Evolutionary conservation across 2,113 vertebrate genomes (phyloP).

Genomic region (Pao palembangensis): DNA sequence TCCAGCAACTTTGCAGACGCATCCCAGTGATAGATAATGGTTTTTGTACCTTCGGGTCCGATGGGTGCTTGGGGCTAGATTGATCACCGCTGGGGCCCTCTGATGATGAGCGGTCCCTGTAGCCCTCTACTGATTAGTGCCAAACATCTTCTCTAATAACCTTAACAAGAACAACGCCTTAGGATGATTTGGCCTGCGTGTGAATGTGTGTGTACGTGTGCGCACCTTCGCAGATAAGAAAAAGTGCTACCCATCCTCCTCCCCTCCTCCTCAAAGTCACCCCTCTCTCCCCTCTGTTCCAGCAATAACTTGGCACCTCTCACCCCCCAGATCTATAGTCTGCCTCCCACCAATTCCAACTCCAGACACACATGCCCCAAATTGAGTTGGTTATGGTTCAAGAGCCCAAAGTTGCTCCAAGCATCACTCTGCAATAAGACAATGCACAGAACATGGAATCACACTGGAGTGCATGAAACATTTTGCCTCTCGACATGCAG

Average conservation of each 20-base stretch:
- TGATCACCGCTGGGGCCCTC: slow-evolving; percentile 89
- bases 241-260: slow-evolving; percentile 62
- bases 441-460: slow-evolving; percentile 45
- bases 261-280: slow-evolving; percentile 72
- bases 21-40: slow-evolving; percentile 24
- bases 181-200: slow-evolving; percentile 60
- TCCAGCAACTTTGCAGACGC: slow-evolving; percentile 6
- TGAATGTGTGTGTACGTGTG: slow-evolving; percentile 12
- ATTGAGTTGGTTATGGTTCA: slow-evolving; percentile 69
- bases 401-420: slow-evolving; percentile 57
- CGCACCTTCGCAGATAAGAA: slow-evolving; percentile 34
- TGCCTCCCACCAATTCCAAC: slow-evolving; percentile 4
- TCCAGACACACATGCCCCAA: slow-evolving; percentile 26
- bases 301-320: slow-evolving; percentile 45
- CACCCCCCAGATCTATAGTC: slow-evolving; percentile 6
- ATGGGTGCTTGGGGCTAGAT: slow-evolving; percentile 88
- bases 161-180: slow-evolving; percentile 80
- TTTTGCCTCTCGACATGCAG: slow-evolving; percentile 28
- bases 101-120: slow-evolving; percentile 88
- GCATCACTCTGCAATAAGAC: slow-evolving; percentile 46
- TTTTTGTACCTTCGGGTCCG: slow-evolving; percentile 70
- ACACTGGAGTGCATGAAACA: slow-evolving; percentile 13
- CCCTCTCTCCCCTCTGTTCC: slow-evolving; percentile 42
- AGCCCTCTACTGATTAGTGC: slow-evolving; percentile 84
- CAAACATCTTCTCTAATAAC: slow-evolving; percentile 86